These are phyloP conservation scores for Caerostris extrusa DNA, from an alignment of 1,140 invertebrate genomes.

Conservation along the genomic window DNA sequence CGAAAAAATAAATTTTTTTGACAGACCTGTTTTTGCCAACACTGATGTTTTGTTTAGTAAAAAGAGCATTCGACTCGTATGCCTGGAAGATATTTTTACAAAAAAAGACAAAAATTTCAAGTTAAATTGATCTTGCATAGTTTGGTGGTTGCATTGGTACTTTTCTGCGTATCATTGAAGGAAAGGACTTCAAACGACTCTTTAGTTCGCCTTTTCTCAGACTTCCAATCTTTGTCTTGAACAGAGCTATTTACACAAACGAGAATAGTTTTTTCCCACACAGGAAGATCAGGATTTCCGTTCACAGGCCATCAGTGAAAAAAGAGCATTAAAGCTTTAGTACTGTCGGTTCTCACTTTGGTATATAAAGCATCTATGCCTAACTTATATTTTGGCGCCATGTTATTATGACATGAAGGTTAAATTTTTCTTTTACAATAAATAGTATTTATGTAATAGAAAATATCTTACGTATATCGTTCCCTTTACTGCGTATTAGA, in stretches of 20 bases:
- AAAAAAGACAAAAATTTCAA: not conserved
- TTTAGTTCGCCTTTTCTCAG: not conserved
- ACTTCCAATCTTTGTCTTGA: constrained; percentile 47
- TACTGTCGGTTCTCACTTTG: not conserved
- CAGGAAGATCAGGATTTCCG: constrained; percentile 46
- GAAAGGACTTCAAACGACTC: constrained; percentile 14
- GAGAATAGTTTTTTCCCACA: constrained; percentile 25
- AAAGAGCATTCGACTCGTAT: not conserved
- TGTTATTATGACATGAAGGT: not conserved
- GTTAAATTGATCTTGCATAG: constrained; percentile 18
- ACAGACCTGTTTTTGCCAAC: too few species aligned
- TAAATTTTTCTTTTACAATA: not conserved
- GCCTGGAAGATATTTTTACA: not conserved
- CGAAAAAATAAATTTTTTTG: too few species aligned
- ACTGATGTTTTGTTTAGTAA: not conserved
- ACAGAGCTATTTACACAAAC: constrained; percentile 53
- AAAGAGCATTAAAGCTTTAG: constrained; percentile 49
- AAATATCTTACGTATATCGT: too few species aligned
- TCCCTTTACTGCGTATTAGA: too few species aligned
- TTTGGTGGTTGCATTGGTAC: not conserved
- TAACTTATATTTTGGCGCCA: not conserved
- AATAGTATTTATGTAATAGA: too few species aligned
- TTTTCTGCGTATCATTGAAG: not conserved
- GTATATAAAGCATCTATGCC: not conserved
- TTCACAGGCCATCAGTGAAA: constrained; percentile 8